Base-by-base conservation (phyloP, 2,888 invertebrate genomes). In the Drosophila cyrtoloma region DNA sequence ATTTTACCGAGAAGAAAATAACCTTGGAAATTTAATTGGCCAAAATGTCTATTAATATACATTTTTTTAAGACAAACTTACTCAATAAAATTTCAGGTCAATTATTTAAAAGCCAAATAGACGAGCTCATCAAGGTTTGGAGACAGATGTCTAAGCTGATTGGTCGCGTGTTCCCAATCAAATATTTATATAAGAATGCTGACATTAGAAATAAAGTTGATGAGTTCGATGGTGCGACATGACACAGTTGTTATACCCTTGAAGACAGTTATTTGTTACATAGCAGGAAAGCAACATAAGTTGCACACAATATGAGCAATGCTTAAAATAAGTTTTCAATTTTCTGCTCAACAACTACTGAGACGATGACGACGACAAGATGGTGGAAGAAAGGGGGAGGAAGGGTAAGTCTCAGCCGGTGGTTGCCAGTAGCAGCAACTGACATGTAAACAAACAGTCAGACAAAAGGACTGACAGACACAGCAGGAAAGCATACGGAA, bases 341-440 rank as follows among this genome's bases (percentile, higher is more conserved):
- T 88, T 88, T 85, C 83, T 91, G 81, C 83, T 90, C 87, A 88
- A 88, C 87, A 91, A 85, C 86, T 85, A 70, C 84, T 75, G 78
- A 79, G 79, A 72, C 58, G 57, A 71, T 47, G 67, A 62, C 42
- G 63, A 64, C 26, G 55, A 61, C 30, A 58, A 73, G 30, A 35
- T 35, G 28, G 42, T 19, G 32, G 12, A 63, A 16, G 12, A 14
- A 6, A 4, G n/a, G 14, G 22, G 47, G 7, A 22, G 22, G 47
- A 4, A 1, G 14, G 37, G 33, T 7, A 44, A 32, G 68, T 71
- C 63, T 72, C 77, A 68, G 82, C 62, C 58, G 32, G 67, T 68
- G 79, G 81, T 80, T 81, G 89, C 84, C 75, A 77, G 58, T 44
- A 65, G 80, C 83, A 79, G 69, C 55, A 75, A 66, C 70, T 80